Base-by-base conservation (phyloP, 64 coral and sea anemone genomes). In the Acropora tenuis region DNA sequence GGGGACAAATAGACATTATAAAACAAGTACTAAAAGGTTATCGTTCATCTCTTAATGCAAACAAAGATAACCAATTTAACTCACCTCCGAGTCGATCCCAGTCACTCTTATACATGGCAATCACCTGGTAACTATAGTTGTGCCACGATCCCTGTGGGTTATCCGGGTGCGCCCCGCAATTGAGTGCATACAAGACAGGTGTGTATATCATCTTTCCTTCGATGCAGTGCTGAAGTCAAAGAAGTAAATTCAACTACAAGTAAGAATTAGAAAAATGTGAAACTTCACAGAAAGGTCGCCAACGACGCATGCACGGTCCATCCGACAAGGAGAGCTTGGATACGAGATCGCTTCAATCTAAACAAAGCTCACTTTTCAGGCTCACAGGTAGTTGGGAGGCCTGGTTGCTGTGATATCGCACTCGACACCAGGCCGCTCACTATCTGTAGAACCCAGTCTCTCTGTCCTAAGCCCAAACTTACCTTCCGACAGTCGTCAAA, bases 401-500 rank as follows among this genome's bases (percentile, higher is more conserved):
- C 30, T 30, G 30, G 30, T 30, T 30, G 30, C 30, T 30, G 30
- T 30, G 30, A 30, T 30, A 30, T 30, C 4, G 4, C 52, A 55
- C 9, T 4, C 4, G 9, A 9, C 4, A 55, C 52, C 52, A 55
- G 52, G 60, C 16, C 13, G 10, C 60, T 63, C 60, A 63, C 11
- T 13, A 13, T 63, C 60, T 8, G 8, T 63, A 63, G 11, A 13
- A 63, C 11, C 60, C 11, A 63, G 60, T 11, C 60, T 13, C 60
- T 55, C 52, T 55, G 4, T 4, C 52, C 52, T 9, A 55, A 9
- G 52, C 9, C 9, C 52, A 4, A 43, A 7, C 82, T 79, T 53
- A 93, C 91, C 84, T 78, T 87, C 5, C 76, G 84, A 2, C 74
- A 78, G 16, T 93, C 84, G 57, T 93, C 91, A 73, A 93, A 93